These are phyloP conservation scores for Elaeidobius kamerunicus DNA, from an alignment of 2,888 invertebrate genomes.

Conservation along the genomic window DNA sequence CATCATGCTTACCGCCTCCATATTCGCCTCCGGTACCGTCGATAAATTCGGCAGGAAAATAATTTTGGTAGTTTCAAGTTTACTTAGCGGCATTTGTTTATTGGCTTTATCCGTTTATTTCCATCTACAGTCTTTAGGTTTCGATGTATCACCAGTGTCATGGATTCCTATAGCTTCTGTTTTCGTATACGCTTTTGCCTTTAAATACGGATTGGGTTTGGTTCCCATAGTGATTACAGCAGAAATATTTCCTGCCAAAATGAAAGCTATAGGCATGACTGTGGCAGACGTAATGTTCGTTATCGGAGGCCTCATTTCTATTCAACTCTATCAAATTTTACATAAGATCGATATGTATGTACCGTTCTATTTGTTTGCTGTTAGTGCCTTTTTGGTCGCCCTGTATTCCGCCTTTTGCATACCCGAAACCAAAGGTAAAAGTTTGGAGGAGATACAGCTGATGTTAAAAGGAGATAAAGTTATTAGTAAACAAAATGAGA, in stretches of 20 bases:
- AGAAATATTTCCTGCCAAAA: constrained; percentile 46
- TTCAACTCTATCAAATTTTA: constrained; percentile 43
- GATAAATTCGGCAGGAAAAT: constrained; percentile 46
- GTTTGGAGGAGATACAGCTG: constrained; percentile 45
- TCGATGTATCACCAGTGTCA: constrained; percentile 36
- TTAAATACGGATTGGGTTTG: constrained; percentile 46
- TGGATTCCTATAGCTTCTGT: constrained; percentile 43
- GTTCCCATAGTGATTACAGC: constrained; percentile 47
- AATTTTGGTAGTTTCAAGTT: constrained; percentile 41
- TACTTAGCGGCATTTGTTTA: constrained; percentile 43
- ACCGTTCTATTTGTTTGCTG: constrained; percentile 45
- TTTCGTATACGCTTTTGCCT: constrained; percentile 43
- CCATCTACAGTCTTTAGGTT: constrained; percentile 38
- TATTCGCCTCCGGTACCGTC: constrained; percentile 40
- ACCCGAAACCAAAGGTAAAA: constrained; percentile 46
- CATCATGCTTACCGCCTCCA: constrained; percentile 43
- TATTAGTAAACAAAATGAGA: neutral
- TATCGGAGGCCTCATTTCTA: constrained; percentile 41
- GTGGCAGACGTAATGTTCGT: constrained; percentile 45
- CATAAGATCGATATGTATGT: constrained; percentile 42
- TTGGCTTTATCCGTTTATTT: constrained; percentile 44
- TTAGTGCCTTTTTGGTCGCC: constrained; percentile 40
- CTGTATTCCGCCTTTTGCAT: constrained; percentile 42
- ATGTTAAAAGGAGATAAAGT: constrained; percentile 41
- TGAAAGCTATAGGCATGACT: constrained; percentile 48